Evolutionary conservation across 2,888 invertebrate genomes (phyloP).

Genomic region (Neoscelio sp.): DNA sequence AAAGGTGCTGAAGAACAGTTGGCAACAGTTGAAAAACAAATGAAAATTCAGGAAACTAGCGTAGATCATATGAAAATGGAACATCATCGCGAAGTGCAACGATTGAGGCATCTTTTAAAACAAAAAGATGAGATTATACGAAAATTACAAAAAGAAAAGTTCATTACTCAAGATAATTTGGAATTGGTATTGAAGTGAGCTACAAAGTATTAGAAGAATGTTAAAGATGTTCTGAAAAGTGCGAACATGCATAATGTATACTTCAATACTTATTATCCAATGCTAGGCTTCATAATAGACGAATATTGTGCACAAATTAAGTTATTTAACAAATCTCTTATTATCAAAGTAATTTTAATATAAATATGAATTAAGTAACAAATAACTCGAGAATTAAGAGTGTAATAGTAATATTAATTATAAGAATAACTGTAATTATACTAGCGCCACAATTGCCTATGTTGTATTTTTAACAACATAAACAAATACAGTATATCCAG

Average conservation of each 20-base stretch:
- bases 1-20: constrained; percentile 84
- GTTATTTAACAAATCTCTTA: too few species aligned
- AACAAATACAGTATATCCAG: too few species aligned
- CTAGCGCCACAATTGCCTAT: too few species aligned
- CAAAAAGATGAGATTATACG: constrained; percentile 83
- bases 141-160: constrained; percentile 79
- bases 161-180: constrained; percentile 76
- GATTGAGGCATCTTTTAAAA: constrained; percentile 82
- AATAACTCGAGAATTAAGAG: too few species aligned
- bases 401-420: too few species aligned
- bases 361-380: too few species aligned
- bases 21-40: constrained; percentile 83
- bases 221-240: constrained; percentile 75
- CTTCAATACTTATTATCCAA: too few species aligned
- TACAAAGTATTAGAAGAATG: constrained; percentile 74
- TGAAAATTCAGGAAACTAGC: constrained; percentile 83
- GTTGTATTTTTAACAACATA: too few species aligned
- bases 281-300: too few species aligned
- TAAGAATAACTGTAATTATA: too few species aligned
- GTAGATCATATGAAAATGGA: constrained; percentile 83
- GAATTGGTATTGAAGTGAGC: constrained; percentile 77
- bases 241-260: constrained; percentile 72
- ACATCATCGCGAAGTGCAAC: constrained; percentile 83
- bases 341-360: too few species aligned
- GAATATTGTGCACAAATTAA: too few species aligned